phyloP scores from a whole-genome alignment of 2,797 vertebrate genomes.

The Sebastes ruberrimus region DNA sequence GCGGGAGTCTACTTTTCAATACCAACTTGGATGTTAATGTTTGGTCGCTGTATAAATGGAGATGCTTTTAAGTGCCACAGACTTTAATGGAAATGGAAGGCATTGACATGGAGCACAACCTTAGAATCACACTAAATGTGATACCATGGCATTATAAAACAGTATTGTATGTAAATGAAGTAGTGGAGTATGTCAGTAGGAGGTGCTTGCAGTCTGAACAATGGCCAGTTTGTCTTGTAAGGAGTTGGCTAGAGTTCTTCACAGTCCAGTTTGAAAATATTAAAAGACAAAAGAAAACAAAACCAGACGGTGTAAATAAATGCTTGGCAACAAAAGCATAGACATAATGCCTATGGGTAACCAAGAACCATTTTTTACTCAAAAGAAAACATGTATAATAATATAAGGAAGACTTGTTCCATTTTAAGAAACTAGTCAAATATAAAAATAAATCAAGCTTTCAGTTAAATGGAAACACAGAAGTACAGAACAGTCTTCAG shows the following conservation, averaged over 20 bases:
- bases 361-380: neutral
- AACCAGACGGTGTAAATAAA: neutral
- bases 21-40: constrained; percentile 38
- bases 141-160: constrained; percentile 22
- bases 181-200: neutral
- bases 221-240: neutral
- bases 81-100: constrained; percentile 18
- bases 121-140: constrained; percentile 14
- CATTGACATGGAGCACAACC: constrained; percentile 23
- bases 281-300: neutral
- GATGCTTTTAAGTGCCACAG: constrained; percentile 32
- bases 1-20: constrained; percentile 21
- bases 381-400: neutral
- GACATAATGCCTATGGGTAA: neutral
- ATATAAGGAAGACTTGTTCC: neutral
- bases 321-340: neutral
- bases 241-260: neutral
- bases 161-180: neutral
- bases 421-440: neutral
- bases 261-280: neutral
- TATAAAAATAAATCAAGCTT: constrained; percentile 26
- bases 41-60: constrained; percentile 35
- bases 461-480: constrained; percentile 33
- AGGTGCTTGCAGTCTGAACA: neutral
- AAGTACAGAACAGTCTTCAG: constrained; percentile 36